Conservation (phyloP, 2,113 vertebrate genomes). For the Podarcis cretensis region DNA sequence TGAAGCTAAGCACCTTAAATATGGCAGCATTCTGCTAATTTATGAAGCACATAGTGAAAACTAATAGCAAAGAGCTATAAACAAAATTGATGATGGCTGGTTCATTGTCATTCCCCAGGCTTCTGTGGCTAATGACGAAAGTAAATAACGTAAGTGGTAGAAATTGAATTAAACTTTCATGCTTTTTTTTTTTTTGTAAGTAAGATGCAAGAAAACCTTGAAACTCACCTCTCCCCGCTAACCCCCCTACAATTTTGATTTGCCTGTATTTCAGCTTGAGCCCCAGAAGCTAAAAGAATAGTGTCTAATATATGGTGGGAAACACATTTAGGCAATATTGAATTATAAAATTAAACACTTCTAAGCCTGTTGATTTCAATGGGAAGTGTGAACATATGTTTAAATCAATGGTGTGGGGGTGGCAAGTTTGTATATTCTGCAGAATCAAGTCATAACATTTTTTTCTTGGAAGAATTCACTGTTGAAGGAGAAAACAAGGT, state of each 20-base stretch:
- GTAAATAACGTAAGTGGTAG: slow-evolving; percentile 22
- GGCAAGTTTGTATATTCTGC: background rate
- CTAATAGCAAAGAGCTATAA: slow-evolving; percentile 10
- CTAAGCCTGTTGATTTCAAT: background rate
- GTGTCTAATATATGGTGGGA: background rate
- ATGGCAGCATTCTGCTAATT: slow-evolving; percentile 22
- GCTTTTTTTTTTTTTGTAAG: background rate
- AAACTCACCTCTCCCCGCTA: background rate
- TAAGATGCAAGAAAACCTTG: background rate
- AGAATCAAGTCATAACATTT: background rate
- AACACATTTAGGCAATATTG: background rate
- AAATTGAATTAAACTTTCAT: slow-evolving; percentile 14
- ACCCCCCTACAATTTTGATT: background rate
- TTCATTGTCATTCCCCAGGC: slow-evolving; percentile 17
- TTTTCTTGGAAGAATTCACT: background rate
- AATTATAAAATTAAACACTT: slow-evolving; percentile 3
- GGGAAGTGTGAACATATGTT: background rate
- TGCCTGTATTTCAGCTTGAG: background rate
- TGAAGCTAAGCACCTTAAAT: slow-evolving; percentile 31
- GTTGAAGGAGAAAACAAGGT: background rate
- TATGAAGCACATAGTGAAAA: slow-evolving; percentile 24
- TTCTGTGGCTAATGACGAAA: slow-evolving; percentile 10
- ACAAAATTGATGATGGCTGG: background rate
- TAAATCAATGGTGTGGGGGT: background rate
- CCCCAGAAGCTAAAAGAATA: background rate